phyloP scores from a whole-genome alignment of 2,888 invertebrate genomes.

The Tenthredo scrophulariae region DNA sequence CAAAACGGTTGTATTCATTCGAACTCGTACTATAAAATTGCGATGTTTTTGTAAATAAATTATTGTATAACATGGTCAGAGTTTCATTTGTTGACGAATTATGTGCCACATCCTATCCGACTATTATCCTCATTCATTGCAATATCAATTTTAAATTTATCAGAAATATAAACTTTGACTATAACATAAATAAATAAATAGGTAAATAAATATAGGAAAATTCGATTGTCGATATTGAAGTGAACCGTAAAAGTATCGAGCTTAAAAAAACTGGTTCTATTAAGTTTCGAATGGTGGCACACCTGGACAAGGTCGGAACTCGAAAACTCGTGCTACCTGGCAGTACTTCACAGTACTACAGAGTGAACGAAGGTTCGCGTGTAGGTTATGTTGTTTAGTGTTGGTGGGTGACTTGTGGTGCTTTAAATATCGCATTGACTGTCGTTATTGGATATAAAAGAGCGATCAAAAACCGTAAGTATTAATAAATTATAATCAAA shows the following conservation, averaged over 20 bases:
- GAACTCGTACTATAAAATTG: conserved; percentile 47
- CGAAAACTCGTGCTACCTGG: conserved; percentile 52
- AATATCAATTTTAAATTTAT: neutral
- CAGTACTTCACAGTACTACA: conserved; percentile 50
- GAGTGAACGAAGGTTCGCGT: conserved; percentile 40
- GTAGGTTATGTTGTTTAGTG: conserved; percentile 53
- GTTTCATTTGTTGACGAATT: neutral
- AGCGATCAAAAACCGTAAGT: conserved; percentile 31
- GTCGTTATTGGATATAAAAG: conserved; percentile 46
- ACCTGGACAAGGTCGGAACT: conserved; percentile 51
- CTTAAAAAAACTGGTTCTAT: conserved; percentile 27
- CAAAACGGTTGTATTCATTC: conserved; percentile 36
- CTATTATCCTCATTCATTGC: neutral
- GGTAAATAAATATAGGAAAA: neutral
- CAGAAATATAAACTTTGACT: neutral
- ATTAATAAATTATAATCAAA: neutral
- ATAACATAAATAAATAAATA: no score
- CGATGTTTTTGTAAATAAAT: conserved; percentile 54
- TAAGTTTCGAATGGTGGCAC: conserved; percentile 46
- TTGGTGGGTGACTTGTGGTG: conserved; percentile 51
- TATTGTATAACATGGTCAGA: conserved; percentile 32
- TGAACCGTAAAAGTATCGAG: neutral
- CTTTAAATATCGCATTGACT: conserved; percentile 19
- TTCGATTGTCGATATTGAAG: conserved; percentile 29
- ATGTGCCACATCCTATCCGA: neutral